phyloP scores from a whole-genome alignment of 2,797 vertebrate genomes.

The Eurystomus glaucurus region DNA sequence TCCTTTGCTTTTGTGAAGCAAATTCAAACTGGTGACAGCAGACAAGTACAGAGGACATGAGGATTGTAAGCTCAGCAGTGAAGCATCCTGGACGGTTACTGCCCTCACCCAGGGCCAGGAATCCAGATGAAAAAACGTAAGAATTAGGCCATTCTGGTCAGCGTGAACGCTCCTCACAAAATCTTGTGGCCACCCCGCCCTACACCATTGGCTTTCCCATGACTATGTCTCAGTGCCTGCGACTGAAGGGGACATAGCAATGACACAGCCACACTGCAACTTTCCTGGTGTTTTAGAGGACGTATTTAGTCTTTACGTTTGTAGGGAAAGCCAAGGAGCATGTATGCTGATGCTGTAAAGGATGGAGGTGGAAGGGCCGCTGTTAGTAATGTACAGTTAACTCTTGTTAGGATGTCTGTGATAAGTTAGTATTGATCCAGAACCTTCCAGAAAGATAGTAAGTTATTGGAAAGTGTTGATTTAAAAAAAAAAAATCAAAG shows the following conservation, averaged over 20 bases:
- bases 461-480: not conserved
- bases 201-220: rapidly evolving
- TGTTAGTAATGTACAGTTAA: not conserved
- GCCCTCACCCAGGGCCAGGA: not conserved
- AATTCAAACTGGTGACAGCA: no score
- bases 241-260: rapidly evolving
- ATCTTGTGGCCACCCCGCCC: not conserved
- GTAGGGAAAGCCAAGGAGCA: not conserved
- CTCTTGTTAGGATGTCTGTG: not conserved
- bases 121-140: not conserved
- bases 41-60: no score
- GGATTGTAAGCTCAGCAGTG: no score
- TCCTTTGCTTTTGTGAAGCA: no score
- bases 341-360: rapidly evolving
- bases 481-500: not conserved
- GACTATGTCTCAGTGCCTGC: rapidly evolving
- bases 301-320: not conserved
- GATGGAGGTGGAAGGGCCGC: not conserved
- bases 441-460: not conserved
- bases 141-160: not conserved
- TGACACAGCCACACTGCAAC: rapidly evolving
- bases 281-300: rapidly evolving
- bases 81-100: not conserved
- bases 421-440: not conserved
- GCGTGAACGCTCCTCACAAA: rapidly evolving